Evolutionary conservation across 2,888 invertebrate species (phyloP).

Genomic region (Eueremaeus valkanovi): DNA sequence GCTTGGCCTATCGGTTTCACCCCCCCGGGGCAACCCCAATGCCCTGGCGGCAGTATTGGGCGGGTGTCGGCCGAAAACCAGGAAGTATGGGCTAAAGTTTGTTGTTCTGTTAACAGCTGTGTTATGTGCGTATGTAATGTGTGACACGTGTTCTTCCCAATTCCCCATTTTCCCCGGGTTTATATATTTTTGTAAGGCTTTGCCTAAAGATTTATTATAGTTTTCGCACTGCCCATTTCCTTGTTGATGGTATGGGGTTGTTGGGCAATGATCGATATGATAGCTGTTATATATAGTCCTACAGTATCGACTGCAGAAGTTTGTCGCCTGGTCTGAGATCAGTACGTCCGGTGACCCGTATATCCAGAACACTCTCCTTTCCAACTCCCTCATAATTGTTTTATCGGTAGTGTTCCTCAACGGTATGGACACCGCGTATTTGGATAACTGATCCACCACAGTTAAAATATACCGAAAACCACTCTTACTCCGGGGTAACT

Average conservation of each 20-base stretch:
- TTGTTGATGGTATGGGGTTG: conserved; percentile 23
- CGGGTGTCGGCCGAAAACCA: too few species aligned
- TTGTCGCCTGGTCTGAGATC: neutral
- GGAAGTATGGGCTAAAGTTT: conserved; percentile 45
- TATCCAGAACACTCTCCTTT: neutral
- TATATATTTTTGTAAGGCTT: too few species aligned
- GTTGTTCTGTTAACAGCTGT: conserved; percentile 44
- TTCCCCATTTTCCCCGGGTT: too few species aligned
- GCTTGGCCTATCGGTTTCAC: too few species aligned
- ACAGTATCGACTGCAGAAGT: neutral
- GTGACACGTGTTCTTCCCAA: conserved; percentile 45
- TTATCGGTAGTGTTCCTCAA: neutral
- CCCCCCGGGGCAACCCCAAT: too few species aligned
- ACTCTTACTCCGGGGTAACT: neutral
- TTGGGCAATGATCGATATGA: too few species aligned
- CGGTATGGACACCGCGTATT: too few species aligned
- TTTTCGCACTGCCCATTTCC: conserved; percentile 13
- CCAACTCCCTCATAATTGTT: neutral
- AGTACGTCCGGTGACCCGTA: neutral
- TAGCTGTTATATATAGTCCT: neutral
- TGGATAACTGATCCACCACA: too few species aligned
- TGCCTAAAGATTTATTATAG: conserved; percentile 44
- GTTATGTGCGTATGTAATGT: conserved; percentile 45
- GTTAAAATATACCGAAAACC: neutral
- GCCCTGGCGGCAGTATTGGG: too few species aligned